Evolutionary conservation across 1,140 invertebrate species (phyloP).

Genomic region (Vollenhovia emeryi): DNA sequence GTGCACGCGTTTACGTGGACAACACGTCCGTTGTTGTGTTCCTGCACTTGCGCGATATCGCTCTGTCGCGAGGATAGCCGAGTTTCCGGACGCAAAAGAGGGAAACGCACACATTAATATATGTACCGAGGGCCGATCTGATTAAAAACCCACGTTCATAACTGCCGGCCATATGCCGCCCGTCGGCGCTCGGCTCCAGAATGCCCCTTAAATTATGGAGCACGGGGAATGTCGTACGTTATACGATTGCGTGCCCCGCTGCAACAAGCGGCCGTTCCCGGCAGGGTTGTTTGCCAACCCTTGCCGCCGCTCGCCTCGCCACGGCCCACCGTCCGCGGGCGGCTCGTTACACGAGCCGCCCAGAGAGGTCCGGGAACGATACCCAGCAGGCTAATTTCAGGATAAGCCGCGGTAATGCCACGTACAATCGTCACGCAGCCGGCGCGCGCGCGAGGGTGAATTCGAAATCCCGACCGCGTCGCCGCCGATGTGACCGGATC

Average conservation of each 20-base stretch:
- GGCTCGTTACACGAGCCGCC: too few species aligned
- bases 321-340: neutral
- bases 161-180: neutral
- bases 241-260: slow-evolving; percentile 40
- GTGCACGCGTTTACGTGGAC: neutral
- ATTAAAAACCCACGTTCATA: slow-evolving; percentile 35
- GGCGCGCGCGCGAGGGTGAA: slow-evolving; percentile 48
- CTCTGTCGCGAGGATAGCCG: neutral
- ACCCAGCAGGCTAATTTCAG: slow-evolving; percentile 44
- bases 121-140: slow-evolving; percentile 35
- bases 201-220: slow-evolving; percentile 47
- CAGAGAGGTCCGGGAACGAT: slow-evolving; percentile 25
- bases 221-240: slow-evolving; percentile 42
- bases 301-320: neutral
- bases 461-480: slow-evolving; percentile 59
- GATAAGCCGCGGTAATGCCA: slow-evolving; percentile 43
- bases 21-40: slow-evolving; percentile 8
- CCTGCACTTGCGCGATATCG: neutral
- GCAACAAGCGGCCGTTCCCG: slow-evolving; percentile 26
- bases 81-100: neutral
- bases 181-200: slow-evolving; percentile 1
- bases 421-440: slow-evolving; percentile 61
- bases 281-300: slow-evolving; percentile 42
- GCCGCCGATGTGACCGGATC: too few species aligned
- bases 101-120: slow-evolving; percentile 8